Evolutionary conservation across 1,140 invertebrate genomes (phyloP).

Genomic region (Sarcophaga bullata): DNA sequence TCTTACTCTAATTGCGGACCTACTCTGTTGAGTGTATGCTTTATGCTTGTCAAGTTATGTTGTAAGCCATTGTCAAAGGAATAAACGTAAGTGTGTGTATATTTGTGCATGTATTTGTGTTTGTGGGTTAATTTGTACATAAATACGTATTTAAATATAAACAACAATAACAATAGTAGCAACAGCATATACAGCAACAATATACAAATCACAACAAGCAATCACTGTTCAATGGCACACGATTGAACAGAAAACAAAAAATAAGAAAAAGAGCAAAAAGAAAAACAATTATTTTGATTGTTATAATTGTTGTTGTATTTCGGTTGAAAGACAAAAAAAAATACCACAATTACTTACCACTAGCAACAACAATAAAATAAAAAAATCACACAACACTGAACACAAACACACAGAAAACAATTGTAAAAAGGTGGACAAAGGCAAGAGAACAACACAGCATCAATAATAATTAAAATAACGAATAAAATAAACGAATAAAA

Average conservation of each 20-base stretch:
- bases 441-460: neutral
- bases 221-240: neutral
- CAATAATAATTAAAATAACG: too few relatives aligned
- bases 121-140: neutral
- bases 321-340: too few relatives aligned
- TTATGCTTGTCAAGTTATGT: too few relatives aligned
- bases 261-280: neutral
- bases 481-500: neutral
- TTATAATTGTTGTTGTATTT: neutral
- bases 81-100: neutral
- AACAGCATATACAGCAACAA: conserved; percentile 6
- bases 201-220: conserved; percentile 1
- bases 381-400: too few relatives aligned
- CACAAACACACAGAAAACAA: neutral
- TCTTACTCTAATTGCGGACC: too few relatives aligned
- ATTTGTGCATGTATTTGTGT: neutral
- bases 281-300: neutral
- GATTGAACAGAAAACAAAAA: neutral
- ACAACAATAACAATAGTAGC: neutral
- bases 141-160: neutral
- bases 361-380: too few relatives aligned
- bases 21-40: too few relatives aligned
- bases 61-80: neutral
- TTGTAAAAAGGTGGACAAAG: neutral
- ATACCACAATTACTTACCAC: neutral